Evolutionary conservation across 2,888 invertebrate genomes (phyloP).

Genomic region (Phaedon cochleariae): DNA sequence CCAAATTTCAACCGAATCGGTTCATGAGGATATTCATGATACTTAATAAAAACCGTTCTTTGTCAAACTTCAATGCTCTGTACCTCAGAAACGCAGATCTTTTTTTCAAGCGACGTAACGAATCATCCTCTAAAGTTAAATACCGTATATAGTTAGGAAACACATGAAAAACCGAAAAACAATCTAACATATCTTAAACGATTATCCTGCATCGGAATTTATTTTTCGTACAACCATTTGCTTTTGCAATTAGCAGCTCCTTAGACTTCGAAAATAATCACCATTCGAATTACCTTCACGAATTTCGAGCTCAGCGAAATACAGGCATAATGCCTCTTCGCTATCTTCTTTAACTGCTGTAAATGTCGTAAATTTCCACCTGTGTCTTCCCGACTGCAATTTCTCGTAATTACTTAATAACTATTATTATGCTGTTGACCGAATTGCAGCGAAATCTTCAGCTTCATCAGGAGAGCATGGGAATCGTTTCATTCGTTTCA

Average conservation of each 20-base stretch:
- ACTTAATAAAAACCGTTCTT: too few species aligned
- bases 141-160: too few species aligned
- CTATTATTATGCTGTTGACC: neutral
- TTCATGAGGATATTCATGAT: too few species aligned
- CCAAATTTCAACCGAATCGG: too few species aligned
- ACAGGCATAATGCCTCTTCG: neutral
- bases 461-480: neutral
- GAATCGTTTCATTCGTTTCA: too few species aligned
- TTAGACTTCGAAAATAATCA: neutral
- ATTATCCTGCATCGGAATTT: neutral
- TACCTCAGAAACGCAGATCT: too few species aligned
- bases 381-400: conserved; percentile 14
- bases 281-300: neutral
- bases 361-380: conserved; percentile 17
- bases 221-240: neutral
- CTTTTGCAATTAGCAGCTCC: neutral
- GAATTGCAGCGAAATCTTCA: neutral
- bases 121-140: too few species aligned
- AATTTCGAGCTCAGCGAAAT: neutral
- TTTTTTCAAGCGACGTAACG: too few species aligned
- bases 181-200: too few species aligned
- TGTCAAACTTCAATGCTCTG: too few species aligned
- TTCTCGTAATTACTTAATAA: conserved; percentile 13
- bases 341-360: neutral
- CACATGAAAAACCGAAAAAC: too few species aligned